phyloP scores from a whole-genome alignment of 2,888 invertebrate genomes.

The Camponotus fellah region DNA sequence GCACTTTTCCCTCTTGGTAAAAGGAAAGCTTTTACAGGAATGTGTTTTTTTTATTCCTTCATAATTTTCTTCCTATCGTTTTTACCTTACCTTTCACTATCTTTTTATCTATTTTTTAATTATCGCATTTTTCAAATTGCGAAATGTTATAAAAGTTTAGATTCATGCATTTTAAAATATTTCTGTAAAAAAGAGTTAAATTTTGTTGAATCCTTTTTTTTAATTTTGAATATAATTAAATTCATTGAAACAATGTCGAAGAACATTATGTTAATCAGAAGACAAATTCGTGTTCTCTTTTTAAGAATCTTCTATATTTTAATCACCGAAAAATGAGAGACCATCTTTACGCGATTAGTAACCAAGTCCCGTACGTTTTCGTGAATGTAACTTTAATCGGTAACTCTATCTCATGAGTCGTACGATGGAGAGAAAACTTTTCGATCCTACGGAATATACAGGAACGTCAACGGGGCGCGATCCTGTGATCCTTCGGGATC shows the following conservation, averaged over 20 bases:
- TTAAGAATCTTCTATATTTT: neutral
- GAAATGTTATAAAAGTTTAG: neutral
- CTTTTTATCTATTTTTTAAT: neutral
- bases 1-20: neutral
- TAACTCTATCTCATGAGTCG: constrained; percentile 41
- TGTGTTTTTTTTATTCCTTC: neutral
- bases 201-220: neutral
- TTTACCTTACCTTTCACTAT: neutral
- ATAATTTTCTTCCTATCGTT: neutral
- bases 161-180: neutral
- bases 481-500: constrained; percentile 57
- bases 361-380: constrained; percentile 17
- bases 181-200: neutral
- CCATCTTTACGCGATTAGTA: neutral
- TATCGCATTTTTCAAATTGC: neutral
- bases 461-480: constrained; percentile 46
- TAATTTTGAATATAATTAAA: neutral
- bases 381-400: constrained; percentile 48
- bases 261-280: neutral
- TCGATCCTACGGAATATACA: constrained; percentile 62
- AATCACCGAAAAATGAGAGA: neutral
- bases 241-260: neutral
- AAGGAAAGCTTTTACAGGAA: neutral
- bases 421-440: constrained; percentile 55
- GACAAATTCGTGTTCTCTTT: neutral